phyloP scores from a whole-genome alignment of 2,888 invertebrate genomes.

The Brassicogethes aeneus region DNA sequence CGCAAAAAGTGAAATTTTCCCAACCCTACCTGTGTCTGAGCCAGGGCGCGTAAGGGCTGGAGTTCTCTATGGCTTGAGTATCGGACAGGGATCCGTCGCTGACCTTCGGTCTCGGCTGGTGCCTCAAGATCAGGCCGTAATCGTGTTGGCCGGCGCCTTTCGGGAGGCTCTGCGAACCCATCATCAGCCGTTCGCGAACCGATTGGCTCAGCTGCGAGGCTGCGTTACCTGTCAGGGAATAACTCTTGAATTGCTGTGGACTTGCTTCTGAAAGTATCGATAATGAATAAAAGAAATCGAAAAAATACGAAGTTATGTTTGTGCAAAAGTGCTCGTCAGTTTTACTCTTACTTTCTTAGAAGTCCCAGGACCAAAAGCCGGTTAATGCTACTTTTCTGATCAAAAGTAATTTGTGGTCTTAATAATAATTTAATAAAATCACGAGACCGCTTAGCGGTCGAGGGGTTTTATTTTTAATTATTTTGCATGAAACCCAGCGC shows the following conservation, averaged over 20 bases:
- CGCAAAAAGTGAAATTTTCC: too few species aligned
- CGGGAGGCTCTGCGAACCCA: conserved; percentile 80
- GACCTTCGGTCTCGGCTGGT: conserved; percentile 37
- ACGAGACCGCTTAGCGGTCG: too few species aligned
- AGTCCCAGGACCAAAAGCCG: too few species aligned
- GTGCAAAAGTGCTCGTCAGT: too few species aligned
- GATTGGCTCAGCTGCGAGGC: conserved; percentile 82
- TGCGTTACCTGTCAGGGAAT: conserved; percentile 74
- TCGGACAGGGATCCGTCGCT: conserved; percentile 80
- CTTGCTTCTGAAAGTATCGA: conserved; percentile 50
- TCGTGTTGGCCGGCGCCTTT: conserved; percentile 48
- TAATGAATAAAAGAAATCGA: too few species aligned
- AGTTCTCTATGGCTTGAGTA: conserved; percentile 75
- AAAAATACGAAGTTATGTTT: too few species aligned
- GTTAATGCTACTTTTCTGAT: too few species aligned
- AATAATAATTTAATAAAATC: too few species aligned
- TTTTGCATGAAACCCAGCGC: too few species aligned
- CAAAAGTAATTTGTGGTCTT: too few species aligned
- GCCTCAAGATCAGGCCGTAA: conserved; percentile 37
- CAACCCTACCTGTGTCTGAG: conserved; percentile 78
- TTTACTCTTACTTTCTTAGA: too few species aligned
- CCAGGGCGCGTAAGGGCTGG: conserved; percentile 79
- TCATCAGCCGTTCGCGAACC: conserved; percentile 70
- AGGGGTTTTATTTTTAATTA: too few species aligned
- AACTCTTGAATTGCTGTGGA: conserved; percentile 73